phyloP scores from a whole-genome alignment of 2,113 vertebrate species.

The Trematocara stigmaticum region DNA sequence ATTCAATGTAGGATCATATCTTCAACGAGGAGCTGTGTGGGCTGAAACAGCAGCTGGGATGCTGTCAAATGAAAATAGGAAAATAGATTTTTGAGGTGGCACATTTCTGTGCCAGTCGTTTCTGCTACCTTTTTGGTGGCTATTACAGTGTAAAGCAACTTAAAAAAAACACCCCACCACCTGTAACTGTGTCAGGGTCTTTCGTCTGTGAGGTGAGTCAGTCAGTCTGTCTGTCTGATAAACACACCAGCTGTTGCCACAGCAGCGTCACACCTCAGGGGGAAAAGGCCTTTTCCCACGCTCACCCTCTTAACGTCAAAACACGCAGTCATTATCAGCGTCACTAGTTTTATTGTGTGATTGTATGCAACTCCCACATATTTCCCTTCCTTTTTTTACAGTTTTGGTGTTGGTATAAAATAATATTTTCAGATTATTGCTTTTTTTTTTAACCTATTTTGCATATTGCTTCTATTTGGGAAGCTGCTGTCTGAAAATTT shows the following conservation, averaged over 20 bases:
- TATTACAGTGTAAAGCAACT: background rate
- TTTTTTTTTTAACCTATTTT: background rate
- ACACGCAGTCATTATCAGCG: background rate
- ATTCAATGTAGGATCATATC: background rate
- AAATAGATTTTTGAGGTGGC: background rate
- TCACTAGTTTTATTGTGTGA: background rate
- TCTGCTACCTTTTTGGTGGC: background rate
- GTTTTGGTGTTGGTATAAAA: background rate
- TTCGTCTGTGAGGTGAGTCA: slow-evolving; percentile 28
- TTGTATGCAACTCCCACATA: background rate
- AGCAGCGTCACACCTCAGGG: slow-evolving; percentile 6
- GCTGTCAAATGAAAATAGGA: background rate
- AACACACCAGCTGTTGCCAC: slow-evolving; percentile 9
- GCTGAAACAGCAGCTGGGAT: background rate
- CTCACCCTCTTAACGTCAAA: background rate
- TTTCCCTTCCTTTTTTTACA: background rate
- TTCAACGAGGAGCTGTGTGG: background rate
- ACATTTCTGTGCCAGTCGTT: background rate
- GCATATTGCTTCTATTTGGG: background rate
- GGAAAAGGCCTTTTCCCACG: background rate
- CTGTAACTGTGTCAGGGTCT: background rate
- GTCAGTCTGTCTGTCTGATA: background rate
- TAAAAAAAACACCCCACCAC: too few species aligned
- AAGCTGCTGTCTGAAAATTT: background rate
- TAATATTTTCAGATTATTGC: background rate